Percentiles rank a stretch among this genome's conserved stretches.
Evolutionary conservation across 2,888 invertebrate genomes (phyloP).

Genomic region (Polydrusus tereticollis): DNA sequence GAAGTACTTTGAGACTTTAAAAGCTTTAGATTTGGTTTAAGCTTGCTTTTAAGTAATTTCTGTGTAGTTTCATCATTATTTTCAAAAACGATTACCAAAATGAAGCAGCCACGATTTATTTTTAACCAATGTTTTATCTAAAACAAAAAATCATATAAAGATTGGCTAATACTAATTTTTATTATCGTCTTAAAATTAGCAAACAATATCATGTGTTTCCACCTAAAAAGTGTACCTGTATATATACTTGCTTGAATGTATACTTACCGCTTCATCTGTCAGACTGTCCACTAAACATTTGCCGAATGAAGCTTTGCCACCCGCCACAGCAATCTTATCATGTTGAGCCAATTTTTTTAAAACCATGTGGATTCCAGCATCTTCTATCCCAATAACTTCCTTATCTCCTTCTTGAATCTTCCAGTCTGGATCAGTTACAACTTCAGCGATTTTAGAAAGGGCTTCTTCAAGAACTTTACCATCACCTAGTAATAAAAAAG

Average conservation of each 20-base stretch:
- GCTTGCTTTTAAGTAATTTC: slow-evolving; percentile 67
- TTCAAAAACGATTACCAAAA: slow-evolving; percentile 77
- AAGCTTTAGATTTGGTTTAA: slow-evolving; percentile 66
- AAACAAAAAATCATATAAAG: slow-evolving; percentile 55
- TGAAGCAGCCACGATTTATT: slow-evolving; percentile 83
- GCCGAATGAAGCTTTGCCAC: slow-evolving; percentile 71
- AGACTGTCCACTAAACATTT: slow-evolving; percentile 70
- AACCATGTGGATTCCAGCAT: slow-evolving; percentile 81
- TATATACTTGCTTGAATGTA: not conserved
- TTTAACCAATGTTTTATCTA: slow-evolving; percentile 77
- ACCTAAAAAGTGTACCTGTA: not conserved
- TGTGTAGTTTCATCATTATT: slow-evolving; percentile 69
- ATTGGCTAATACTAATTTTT: too few relatives aligned
- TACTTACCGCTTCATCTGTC: slow-evolving; percentile 70
- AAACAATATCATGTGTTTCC: not conserved
- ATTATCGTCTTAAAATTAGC: too few relatives aligned
- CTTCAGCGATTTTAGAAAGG: slow-evolving; percentile 66
- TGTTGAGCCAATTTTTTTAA: slow-evolving; percentile 80
- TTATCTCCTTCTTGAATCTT: slow-evolving; percentile 67
- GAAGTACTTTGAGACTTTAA: slow-evolving; percentile 71
- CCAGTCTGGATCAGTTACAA: slow-evolving; percentile 70
- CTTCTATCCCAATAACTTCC: slow-evolving; percentile 75
- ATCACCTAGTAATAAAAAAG: slow-evolving; percentile 51
- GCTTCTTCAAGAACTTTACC: slow-evolving; percentile 60
- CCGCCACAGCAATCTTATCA: slow-evolving; percentile 70